These are phyloP conservation scores for Dioctria linearis DNA, from an alignment of 2,888 invertebrate genomes.

Conservation along the genomic window DNA sequence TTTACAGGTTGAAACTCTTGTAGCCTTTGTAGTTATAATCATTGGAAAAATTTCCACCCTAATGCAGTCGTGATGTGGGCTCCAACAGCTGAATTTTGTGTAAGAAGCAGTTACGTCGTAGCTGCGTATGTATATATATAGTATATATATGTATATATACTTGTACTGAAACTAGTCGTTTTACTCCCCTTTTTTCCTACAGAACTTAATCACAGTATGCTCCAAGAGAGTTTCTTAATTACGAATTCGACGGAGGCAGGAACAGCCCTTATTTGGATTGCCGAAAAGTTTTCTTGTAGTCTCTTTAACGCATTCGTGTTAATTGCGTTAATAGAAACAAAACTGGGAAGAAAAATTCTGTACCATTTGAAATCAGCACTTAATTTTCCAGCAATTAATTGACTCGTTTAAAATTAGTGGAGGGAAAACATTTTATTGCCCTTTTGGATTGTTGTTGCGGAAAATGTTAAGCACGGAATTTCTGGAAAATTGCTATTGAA, in stretches of 20 bases:
- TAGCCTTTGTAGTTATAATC: constrained; percentile 40
- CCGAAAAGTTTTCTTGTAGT: constrained; percentile 34
- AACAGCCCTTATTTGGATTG: constrained; percentile 36
- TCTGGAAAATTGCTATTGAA: no score
- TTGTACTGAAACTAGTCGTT: no score
- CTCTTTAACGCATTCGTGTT: constrained; percentile 28
- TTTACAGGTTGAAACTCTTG: background rate
- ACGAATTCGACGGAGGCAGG: constrained; percentile 6
- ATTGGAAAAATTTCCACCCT: constrained; percentile 22
- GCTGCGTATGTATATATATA: background rate
- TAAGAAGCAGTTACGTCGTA: background rate
- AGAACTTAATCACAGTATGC: constrained; percentile 38
- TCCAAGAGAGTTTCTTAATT: constrained; percentile 44
- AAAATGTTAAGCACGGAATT: no score
- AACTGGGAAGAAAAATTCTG: background rate
- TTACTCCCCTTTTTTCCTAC: background rate
- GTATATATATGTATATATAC: no score
- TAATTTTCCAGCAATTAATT: constrained; percentile 26
- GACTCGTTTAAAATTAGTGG: background rate
- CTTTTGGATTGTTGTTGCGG: constrained; percentile 9
- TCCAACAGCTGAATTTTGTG: background rate
- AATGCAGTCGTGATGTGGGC: constrained; percentile 24
- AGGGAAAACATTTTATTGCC: constrained; percentile 14
- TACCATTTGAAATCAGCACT: constrained; percentile 25
- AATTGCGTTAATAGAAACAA: constrained; percentile 24